These are phyloP conservation scores for Campylomormyrus tamandua DNA, from an alignment of 2,113 vertebrate genomes.

Conservation along the genomic window DNA sequence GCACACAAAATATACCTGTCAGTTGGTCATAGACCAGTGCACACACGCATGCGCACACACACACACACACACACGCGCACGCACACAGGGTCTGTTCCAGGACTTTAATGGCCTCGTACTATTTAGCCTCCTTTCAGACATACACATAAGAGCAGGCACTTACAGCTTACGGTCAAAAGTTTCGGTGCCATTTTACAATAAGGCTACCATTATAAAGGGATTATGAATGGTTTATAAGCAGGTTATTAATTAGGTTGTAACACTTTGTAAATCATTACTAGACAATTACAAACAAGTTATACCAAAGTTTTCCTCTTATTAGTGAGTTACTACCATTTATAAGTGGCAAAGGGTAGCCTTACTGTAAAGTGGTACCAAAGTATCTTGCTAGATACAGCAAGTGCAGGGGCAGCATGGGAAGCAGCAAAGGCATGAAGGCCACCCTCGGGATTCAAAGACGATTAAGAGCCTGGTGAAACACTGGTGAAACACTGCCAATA, in stretches of 20 bases:
- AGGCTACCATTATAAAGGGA: too few relatives aligned
- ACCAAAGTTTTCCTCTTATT: too few relatives aligned
- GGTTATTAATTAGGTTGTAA: too few relatives aligned
- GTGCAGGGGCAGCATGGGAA: not conserved
- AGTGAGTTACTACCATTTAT: too few relatives aligned
- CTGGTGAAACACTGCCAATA: not conserved
- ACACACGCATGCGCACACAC: too few relatives aligned
- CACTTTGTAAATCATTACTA: too few relatives aligned
- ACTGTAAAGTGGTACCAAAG: too few relatives aligned
- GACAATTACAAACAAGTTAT: too few relatives aligned
- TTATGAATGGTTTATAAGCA: too few relatives aligned
- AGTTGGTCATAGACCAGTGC: not conserved
- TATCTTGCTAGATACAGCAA: not conserved
- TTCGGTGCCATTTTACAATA: too few relatives aligned
- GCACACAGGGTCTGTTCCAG: not conserved
- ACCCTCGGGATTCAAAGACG: not conserved
- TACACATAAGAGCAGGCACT: not conserved
- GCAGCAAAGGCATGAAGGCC: not conserved
- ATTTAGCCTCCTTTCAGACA: not conserved
- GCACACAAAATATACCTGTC: not conserved
- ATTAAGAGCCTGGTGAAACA: not conserved
- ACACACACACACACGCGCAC: too few relatives aligned
- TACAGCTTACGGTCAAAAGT: not conserved
- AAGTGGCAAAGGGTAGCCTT: too few relatives aligned
- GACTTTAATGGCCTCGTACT: not conserved